A percentile compares a stretch with the other conserved stretches of the same genome.
Evolutionary conservation across 2,797 vertebrate genomes (phyloP).

Genomic region (Gymnopithys bicolor): DNA sequence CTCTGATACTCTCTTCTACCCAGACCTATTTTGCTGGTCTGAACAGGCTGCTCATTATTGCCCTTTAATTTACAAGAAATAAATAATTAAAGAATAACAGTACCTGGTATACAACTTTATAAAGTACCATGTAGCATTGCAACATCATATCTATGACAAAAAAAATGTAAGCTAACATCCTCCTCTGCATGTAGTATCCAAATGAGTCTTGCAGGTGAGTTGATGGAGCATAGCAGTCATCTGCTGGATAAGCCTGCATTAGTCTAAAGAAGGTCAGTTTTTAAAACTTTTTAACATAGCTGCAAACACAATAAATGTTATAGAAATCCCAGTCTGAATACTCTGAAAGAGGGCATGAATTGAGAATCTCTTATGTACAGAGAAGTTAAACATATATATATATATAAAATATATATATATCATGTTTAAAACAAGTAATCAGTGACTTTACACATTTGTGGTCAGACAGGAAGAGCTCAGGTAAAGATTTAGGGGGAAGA

Average conservation of each 20-base stretch:
- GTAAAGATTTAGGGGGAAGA: not conserved
- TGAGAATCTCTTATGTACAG: not conserved
- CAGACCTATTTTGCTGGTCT: conserved; percentile 87
- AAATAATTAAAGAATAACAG: conserved; percentile 58
- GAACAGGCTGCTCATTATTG: conserved; percentile 82
- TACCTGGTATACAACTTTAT: not conserved
- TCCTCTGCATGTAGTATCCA: not conserved
- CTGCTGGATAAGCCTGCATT: not conserved
- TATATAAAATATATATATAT: not conserved
- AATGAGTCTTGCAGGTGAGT: not conserved
- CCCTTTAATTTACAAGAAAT: conserved; percentile 75
- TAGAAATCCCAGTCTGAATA: not conserved
- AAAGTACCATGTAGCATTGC: not conserved
- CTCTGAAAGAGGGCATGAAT: not conserved
- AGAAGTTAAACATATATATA: not conserved
- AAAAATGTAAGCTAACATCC: not conserved
- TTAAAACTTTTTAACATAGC: not conserved
- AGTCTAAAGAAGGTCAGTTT: not conserved
- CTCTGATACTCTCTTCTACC: conserved; percentile 95
- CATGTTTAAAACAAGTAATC: not conserved
- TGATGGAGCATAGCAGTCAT: not conserved
- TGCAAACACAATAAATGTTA: not conserved
- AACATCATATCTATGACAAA: not conserved
- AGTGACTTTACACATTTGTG: not conserved
- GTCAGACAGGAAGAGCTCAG: not conserved